Percentiles rank a stretch among this genome's conserved stretches.
These are phyloP conservation scores for Temnothorax nylanderi DNA, from an alignment of 1,140 invertebrate genomes.

Conservation along the genomic window DNA sequence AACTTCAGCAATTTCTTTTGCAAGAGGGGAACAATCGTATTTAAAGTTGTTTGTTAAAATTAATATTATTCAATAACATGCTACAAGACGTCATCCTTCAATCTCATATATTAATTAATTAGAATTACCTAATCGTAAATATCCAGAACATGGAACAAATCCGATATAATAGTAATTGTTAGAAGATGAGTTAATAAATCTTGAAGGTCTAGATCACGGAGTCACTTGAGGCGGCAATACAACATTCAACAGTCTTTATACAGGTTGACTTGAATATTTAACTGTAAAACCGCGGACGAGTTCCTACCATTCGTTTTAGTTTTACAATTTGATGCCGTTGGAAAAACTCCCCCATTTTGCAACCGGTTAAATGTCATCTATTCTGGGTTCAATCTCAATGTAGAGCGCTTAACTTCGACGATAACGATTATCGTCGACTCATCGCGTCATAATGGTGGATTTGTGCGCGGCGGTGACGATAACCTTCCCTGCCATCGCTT, in stretches of 20 bases:
- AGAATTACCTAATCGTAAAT: not conserved
- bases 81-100: not conserved
- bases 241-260: not conserved
- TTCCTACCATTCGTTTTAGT: conserved; percentile 42
- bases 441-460: conserved; percentile 71
- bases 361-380: conserved; percentile 64
- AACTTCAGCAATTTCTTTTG: not conserved
- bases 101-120: not conserved
- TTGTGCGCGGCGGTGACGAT: conserved; percentile 64
- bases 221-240: not conserved
- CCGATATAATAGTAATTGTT: not conserved
- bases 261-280: conserved; percentile 36
- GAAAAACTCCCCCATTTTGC: conserved; percentile 50
- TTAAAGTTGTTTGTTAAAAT: not conserved
- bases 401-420: conserved; percentile 69
- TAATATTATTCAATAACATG: not conserved
- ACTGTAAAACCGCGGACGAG: conserved; percentile 22
- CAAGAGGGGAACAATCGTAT: not conserved
- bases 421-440: conserved; percentile 75
- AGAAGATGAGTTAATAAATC: not conserved
- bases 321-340: conserved; percentile 62
- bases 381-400: conserved; percentile 65
- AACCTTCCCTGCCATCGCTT: conserved; percentile 53
- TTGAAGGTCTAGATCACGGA: not conserved
- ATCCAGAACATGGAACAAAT: not conserved